Evolutionary conservation across 2,888 invertebrate species (phyloP).

Genomic region (Junonia oenone): DNA sequence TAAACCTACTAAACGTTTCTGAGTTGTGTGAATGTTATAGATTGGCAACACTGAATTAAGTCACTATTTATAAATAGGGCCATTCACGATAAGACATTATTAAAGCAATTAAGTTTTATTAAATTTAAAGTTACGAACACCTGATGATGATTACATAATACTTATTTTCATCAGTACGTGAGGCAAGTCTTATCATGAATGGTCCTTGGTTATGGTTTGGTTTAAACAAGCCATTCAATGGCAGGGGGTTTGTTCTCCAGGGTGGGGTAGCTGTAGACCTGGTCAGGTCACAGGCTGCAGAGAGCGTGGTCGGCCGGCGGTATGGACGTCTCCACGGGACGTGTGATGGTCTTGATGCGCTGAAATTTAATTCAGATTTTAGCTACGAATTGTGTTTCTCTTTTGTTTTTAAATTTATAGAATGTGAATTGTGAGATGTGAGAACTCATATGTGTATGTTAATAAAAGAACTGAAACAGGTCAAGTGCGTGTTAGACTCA

Average conservation of each 20-base stretch:
- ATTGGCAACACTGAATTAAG: not conserved
- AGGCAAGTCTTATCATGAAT: not conserved
- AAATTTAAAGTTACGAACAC: too few relatives aligned
- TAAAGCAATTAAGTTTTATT: too few relatives aligned
- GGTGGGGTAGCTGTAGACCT: constrained; percentile 10
- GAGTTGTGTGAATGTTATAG: not conserved
- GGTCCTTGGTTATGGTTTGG: not conserved
- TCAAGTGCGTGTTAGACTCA: too few relatives aligned
- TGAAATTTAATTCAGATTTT: constrained; percentile 26
- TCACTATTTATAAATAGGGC: not conserved
- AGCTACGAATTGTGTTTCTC: too few relatives aligned
- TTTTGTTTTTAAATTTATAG: too few relatives aligned
- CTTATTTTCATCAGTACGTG: not conserved
- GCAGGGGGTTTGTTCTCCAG: constrained; percentile 46
- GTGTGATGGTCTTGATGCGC: constrained; percentile 60
- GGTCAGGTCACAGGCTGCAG: constrained; percentile 68
- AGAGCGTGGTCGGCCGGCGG: constrained; percentile 57
- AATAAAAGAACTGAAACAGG: too few relatives aligned
- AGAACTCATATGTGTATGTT: too few relatives aligned
- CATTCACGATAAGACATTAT: not conserved
- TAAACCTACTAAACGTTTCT: not conserved
- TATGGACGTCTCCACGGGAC: constrained; percentile 57
- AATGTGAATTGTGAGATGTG: too few relatives aligned
- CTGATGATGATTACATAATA: too few relatives aligned
- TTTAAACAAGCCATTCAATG: constrained; percentile 69